Base-by-base conservation (phyloP, 2,797 vertebrate species). In the Sebastes trivittatus region DNA sequence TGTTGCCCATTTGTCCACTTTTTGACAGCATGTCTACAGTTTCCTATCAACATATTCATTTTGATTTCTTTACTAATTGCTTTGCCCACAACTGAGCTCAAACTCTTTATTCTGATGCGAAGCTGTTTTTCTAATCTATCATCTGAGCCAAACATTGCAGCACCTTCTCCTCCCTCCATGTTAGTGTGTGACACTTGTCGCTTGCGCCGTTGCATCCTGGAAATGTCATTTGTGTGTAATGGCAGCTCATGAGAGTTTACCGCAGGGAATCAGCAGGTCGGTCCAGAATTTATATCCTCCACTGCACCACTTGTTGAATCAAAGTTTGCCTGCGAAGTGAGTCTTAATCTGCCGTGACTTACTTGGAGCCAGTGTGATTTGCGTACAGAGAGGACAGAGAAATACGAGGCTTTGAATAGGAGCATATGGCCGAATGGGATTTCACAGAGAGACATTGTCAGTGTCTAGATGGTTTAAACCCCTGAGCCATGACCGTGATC, bases 401-500 rank as follows among this genome's bases (percentile, higher is more conserved):
- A 78, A 80, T 49, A 63, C 29, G 6, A 58, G 25, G 38, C 52
- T 88, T 85, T 85, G 80, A 85, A 82, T 55, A 49, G 61, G 46
- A 76, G 78, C 66, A 74, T 85, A 81, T 83, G 87, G 58, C 62
- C 80, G 72, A 88, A 80, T 83, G 77, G 80, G 87, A 86, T 89
- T 88, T 89, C 76, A 89, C 84, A 89, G 77, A 77, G 82, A 52
- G 78, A 77, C 78, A 83, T 83, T 89, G 87, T 88, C 81, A 83
- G 73, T 22, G 74, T 87, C 32, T 69, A 52, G 73, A 82, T 71
- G 84, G 42, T 87, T 88, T 78, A 78, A 81, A 75, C 82, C 84
- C 87, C 75, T 80, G 87, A 92, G 84, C 82, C 84, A 71, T 88
- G 89, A 85, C 86, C 58, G 56, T 77, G 91, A 82, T 77, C 84